These are phyloP conservation scores for Musca domestica DNA, from an alignment of 1,140 invertebrate species.

Conservation along the genomic window DNA sequence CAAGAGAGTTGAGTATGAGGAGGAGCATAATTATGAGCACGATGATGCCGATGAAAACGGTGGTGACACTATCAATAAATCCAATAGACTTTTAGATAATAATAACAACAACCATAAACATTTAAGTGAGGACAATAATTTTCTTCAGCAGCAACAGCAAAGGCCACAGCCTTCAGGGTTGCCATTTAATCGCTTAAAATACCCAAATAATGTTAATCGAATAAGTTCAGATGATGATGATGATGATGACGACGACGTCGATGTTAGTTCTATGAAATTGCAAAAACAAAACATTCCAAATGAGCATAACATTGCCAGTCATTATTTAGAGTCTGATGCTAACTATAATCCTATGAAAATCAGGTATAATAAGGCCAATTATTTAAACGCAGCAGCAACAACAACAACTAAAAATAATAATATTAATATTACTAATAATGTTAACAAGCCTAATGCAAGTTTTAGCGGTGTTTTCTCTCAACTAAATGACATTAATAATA, in stretches of 20 bases:
- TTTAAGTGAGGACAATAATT: slow-evolving; percentile 17
- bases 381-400: background rate
- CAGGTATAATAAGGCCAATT: background rate
- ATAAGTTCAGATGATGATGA: background rate
- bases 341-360: background rate
- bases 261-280: slow-evolving; percentile 1
- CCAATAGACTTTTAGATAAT: slow-evolving; percentile 17
- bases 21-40: slow-evolving; percentile 10
- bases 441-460: too few species aligned
- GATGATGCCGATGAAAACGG: slow-evolving; percentile 17
- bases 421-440: background rate
- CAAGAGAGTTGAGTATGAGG: background rate
- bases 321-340: background rate
- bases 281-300: background rate
- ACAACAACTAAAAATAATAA: background rate
- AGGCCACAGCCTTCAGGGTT: background rate
- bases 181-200: slow-evolving; percentile 1
- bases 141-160: slow-evolving; percentile 1
- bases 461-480: too few species aligned
- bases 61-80: slow-evolving; percentile 4
- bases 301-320: background rate
- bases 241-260: background rate
- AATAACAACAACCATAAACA: slow-evolving; percentile 5
- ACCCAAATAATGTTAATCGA: background rate
- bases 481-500: too few species aligned